These are phyloP conservation scores for Torymus auratus DNA, from an alignment of 2,888 invertebrate genomes.

Conservation along the genomic window DNA sequence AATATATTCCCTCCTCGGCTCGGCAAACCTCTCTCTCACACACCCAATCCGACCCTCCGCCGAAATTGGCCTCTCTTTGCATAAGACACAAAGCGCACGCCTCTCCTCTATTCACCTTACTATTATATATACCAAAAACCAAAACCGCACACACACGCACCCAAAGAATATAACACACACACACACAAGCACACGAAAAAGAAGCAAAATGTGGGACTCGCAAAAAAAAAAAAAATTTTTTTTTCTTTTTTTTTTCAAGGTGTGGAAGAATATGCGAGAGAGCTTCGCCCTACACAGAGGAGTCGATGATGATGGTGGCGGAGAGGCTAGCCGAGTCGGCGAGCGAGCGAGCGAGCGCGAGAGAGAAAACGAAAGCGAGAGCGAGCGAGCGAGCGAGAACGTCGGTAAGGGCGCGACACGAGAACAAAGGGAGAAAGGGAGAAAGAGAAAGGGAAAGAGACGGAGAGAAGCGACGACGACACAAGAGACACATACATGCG, in stretches of 20 bases:
- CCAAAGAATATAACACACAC: too few species aligned
- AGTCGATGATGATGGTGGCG: too few species aligned
- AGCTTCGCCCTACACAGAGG: constrained; percentile 28
- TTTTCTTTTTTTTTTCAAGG: constrained; percentile 58
- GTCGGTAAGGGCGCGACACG: constrained; percentile 18
- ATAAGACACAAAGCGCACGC: too few species aligned
- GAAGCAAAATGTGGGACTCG: constrained; percentile 38
- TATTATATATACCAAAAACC: too few species aligned
- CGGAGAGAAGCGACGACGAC: background rate
- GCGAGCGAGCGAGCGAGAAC: constrained; percentile 27
- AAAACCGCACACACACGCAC: too few species aligned
- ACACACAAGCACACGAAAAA: background rate
- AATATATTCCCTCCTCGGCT: too few species aligned
- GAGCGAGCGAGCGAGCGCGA: constrained; percentile 20
- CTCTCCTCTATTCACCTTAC: too few species aligned
- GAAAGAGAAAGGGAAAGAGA: constrained; percentile 13
- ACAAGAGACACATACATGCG: too few species aligned
- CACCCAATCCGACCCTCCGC: too few species aligned
- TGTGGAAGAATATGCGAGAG: constrained; percentile 37
- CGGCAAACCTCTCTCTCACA: too few species aligned
- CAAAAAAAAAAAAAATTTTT: constrained; percentile 33
- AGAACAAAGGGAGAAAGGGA: background rate
- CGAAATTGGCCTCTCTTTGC: too few species aligned
- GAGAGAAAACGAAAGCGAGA: constrained; percentile 30
- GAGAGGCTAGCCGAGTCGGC: background rate